Evolutionary conservation across 2,797 vertebrate genomes (phyloP).

Genomic region (Syngnathus acus): DNA sequence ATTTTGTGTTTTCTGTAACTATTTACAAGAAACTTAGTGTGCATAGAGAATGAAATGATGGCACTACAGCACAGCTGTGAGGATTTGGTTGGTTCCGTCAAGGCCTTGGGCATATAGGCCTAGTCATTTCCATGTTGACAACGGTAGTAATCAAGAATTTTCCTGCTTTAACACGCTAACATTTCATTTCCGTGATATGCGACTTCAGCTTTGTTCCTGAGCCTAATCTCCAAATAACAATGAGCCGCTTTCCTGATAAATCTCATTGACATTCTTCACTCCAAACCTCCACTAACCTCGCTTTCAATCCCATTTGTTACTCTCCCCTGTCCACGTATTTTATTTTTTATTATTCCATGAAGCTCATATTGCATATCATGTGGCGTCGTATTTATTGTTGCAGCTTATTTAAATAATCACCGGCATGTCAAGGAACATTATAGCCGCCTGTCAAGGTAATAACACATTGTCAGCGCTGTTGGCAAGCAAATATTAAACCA

Average conservation of each 20-base stretch:
- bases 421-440: slow-evolving; percentile 58
- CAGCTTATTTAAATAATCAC: slow-evolving; percentile 72
- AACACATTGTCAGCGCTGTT: slow-evolving; percentile 65
- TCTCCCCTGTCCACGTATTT: slow-evolving; percentile 9
- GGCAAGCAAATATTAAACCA: slow-evolving; percentile 75
- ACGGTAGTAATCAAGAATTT: slow-evolving; percentile 32
- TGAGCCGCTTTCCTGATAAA: slow-evolving; percentile 32
- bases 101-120: slow-evolving; percentile 20
- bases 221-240: slow-evolving; percentile 35
- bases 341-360: slow-evolving; percentile 26
- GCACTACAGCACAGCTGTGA: slow-evolving; percentile 33
- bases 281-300: slow-evolving; percentile 21
- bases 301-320: slow-evolving; percentile 40
- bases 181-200: slow-evolving; percentile 17
- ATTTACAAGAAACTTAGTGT: slow-evolving; percentile 39
- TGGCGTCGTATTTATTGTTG: slow-evolving; percentile 56
- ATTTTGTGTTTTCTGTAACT: slow-evolving; percentile 40
- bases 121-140: slow-evolving; percentile 34
- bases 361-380: slow-evolving; percentile 41
- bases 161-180: slow-evolving; percentile 15
- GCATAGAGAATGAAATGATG: slow-evolving; percentile 19
- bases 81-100: slow-evolving; percentile 22
- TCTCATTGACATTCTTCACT: slow-evolving; percentile 27
- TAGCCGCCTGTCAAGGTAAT: slow-evolving; percentile 66
- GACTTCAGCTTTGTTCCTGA: slow-evolving; percentile 40